A percentile compares a stretch with the other conserved stretches of the same genome.
phyloP scores from a whole-genome alignment of 92 coral and sea anemone species.

The Palythoa caribaeorum region DNA sequence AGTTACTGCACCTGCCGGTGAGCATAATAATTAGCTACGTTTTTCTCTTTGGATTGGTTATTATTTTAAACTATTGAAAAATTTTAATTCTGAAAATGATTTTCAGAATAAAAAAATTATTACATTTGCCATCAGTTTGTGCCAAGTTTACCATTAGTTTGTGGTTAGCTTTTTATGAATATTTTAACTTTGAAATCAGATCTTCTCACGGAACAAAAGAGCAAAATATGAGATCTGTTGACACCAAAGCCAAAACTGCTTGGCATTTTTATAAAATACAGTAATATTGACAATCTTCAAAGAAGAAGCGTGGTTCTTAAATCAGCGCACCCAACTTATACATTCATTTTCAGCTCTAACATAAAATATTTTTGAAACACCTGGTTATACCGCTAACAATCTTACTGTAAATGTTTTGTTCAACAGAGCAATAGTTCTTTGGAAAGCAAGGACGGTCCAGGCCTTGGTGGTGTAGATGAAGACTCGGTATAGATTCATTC shows the following conservation, averaged over 20 bases:
- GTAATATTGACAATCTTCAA: too few relatives aligned
- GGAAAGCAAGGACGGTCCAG: slow-evolving; percentile 15
- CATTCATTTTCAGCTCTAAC: too few relatives aligned
- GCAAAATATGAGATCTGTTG: background rate
- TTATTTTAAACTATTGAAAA: too few relatives aligned
- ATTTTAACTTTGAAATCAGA: background rate
- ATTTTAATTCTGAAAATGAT: too few relatives aligned
- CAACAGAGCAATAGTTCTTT: slow-evolving; percentile 31
- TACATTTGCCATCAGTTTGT: too few relatives aligned
- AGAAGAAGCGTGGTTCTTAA: too few relatives aligned
- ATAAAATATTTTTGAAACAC: background rate
- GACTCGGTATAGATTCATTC: slow-evolving; percentile 21
- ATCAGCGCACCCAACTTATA: too few relatives aligned
- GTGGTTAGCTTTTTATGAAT: too few relatives aligned
- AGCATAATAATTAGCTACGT: background rate
- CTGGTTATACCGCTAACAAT: background rate
- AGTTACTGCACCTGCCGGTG: slow-evolving; percentile 47
- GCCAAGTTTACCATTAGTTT: too few relatives aligned
- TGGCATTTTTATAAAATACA: too few relatives aligned
- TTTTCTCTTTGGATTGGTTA: background rate
- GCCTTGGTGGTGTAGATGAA: slow-evolving; percentile 13
- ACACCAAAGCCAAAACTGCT: too few relatives aligned
- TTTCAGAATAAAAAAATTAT: too few relatives aligned
- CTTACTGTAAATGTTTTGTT: background rate
- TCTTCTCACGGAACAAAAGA: background rate